These are phyloP conservation scores for Dynastes tityus DNA, from an alignment of 2,888 invertebrate genomes.

Conservation along the genomic window DNA sequence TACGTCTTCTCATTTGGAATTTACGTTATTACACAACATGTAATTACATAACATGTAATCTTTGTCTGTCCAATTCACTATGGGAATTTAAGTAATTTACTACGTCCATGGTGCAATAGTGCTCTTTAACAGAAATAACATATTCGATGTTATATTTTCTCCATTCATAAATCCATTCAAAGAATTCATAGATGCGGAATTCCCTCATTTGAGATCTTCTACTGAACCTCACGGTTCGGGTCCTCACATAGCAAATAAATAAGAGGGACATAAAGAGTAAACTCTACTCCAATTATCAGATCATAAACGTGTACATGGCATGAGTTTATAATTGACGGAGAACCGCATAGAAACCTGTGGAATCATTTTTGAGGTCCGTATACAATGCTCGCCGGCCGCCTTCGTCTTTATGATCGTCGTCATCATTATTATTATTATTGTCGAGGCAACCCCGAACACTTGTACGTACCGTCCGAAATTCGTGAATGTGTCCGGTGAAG, in stretches of 20 bases:
- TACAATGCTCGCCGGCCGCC: conserved; percentile 25
- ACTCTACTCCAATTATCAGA: conserved; percentile 64
- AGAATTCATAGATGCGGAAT: conserved; percentile 45
- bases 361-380: conserved; percentile 24
- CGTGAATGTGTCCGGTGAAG: conserved; percentile 64
- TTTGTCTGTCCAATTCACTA: too few species aligned
- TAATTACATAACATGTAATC: too few species aligned
- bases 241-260: conserved; percentile 12
- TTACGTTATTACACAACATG: too few species aligned
- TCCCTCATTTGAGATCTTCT: conserved; percentile 27
- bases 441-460: conserved; percentile 56
- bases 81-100: too few species aligned
- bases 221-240: conserved; percentile 1
- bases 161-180: conserved; percentile 35
- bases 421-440: conserved; percentile 34
- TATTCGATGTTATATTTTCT: not conserved
- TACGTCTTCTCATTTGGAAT: too few species aligned
- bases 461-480: conserved; percentile 55
- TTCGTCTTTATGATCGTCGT: conserved; percentile 32
- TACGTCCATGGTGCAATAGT: not conserved
- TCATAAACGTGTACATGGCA: conserved; percentile 52
- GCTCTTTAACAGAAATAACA: not conserved
- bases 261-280: conserved; percentile 58
- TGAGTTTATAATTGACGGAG: conserved; percentile 50
- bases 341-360: conserved; percentile 52